Conservation (phyloP, 2,113 vertebrate genomes). For the Ophthalmotilapia sp. region DNA sequence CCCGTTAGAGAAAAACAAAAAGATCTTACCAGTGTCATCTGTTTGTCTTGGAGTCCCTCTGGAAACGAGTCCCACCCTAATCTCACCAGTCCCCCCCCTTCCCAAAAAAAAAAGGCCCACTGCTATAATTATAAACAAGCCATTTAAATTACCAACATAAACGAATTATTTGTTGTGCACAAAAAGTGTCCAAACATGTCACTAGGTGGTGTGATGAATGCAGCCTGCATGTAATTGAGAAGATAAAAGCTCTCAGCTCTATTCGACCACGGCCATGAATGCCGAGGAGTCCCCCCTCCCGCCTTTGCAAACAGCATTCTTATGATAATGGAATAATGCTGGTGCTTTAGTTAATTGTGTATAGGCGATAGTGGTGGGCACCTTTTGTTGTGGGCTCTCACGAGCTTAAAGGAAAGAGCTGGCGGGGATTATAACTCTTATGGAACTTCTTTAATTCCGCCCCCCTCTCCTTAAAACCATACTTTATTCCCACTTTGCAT, state of each 20-base stretch:
- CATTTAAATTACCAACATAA: constrained; percentile 9
- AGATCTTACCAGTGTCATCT: background rate
- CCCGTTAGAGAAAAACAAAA: background rate
- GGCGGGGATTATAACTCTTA: constrained; percentile 57
- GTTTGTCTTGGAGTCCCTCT: background rate
- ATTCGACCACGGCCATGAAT: constrained; percentile 53
- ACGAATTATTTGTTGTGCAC: constrained; percentile 22
- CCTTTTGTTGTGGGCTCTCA: constrained; percentile 67
- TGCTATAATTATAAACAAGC: constrained; percentile 7
- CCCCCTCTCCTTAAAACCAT: background rate
- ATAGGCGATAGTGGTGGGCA: constrained; percentile 65
- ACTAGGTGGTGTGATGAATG: constrained; percentile 46
- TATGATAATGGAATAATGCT: constrained; percentile 75
- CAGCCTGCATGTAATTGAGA: constrained; percentile 56
- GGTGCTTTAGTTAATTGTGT: constrained; percentile 73
- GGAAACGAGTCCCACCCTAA: background rate
- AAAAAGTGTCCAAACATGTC: constrained; percentile 48
- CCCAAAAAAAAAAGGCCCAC: background rate
- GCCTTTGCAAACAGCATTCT: constrained; percentile 69
- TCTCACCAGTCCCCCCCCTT: background rate
- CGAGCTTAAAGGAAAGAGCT: constrained; percentile 53
- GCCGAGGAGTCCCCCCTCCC: constrained; percentile 48
- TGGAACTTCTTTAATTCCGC: constrained; percentile 27
- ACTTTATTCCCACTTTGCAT: constrained; percentile 17
- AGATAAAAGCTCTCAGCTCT: constrained; percentile 61